Conservation (phyloP, 2,113 vertebrate species). For the Rhinolophus sinicus region DNA sequence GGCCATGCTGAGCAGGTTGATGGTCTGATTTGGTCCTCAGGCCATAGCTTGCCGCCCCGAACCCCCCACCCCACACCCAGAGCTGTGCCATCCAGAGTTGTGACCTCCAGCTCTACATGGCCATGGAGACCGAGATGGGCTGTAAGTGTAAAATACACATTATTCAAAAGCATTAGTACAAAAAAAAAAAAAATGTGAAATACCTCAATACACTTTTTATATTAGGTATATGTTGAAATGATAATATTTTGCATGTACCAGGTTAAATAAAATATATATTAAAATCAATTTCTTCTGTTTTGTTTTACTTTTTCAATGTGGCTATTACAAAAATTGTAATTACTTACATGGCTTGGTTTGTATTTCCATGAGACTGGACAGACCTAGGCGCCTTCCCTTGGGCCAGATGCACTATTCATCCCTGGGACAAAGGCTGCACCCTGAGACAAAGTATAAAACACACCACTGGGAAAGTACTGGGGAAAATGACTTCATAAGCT, state of each 20-base stretch:
- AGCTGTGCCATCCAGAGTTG: rapidly evolving
- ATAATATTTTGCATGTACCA: neutral
- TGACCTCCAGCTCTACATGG: rapidly evolving
- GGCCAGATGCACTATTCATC: neutral
- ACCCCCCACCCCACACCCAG: rapidly evolving
- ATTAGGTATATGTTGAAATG: neutral
- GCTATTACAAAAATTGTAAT: neutral
- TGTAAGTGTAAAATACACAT: neutral
- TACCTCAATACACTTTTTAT: neutral
- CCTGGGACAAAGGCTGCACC: neutral
- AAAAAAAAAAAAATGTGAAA: too few relatives aligned
- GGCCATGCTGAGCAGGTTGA: neutral
- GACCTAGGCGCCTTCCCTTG: too few relatives aligned
- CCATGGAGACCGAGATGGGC: rapidly evolving
- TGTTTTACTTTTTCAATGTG: neutral
- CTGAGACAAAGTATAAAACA: neutral
- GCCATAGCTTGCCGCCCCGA: rapidly evolving
- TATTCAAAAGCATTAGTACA: neutral
- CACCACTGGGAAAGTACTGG: neutral
- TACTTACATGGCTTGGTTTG: neutral
- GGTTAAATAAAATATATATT: neutral
- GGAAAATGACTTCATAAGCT: neutral
- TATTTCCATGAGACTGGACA: neutral
- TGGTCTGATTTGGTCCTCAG: neutral
- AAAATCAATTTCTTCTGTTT: neutral